Base-by-base conservation (phyloP, 2,797 vertebrate genomes). In the Pseudochromis fuscus region DNA sequence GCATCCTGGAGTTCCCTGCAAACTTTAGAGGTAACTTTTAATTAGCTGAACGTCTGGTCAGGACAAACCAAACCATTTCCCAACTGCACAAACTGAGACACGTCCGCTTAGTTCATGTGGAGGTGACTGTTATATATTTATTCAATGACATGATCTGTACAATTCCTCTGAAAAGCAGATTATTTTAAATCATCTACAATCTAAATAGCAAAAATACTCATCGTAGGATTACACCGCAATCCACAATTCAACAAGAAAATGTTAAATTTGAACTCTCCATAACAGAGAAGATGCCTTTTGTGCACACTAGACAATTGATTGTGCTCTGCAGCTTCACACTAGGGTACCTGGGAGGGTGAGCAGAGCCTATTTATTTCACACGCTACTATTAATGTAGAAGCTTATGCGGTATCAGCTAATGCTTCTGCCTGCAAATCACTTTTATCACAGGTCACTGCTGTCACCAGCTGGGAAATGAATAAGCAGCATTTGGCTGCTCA, bases 401-500 rank as follows among this genome's bases (percentile, higher is more conserved):
- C 37, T 24, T 27, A 23, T 53, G 48, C 25, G 50, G 27, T 55
- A 24, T 52, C 48, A 45, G 51, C 68, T 18, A 59, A 71, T 51
- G 52, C 40, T 50, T 33, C 56, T 49, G 51, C 60, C 28, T 40
- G 33, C 52, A 78, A 60, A 74, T 76, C 59, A 46, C 63, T 51
- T 75, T 72, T 16, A 75, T 76, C 58, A 49, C 70, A 48, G 67
- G 63, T 72, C 53, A 60, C 69, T 18, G 45, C 66, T 44, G 59
- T 77, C 62, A 65, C 38, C 80, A 78, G 68, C 80, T 67, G 65
- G 60, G 50, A 37, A 23, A 56, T 67, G 40, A 71, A 67, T 62
- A 48, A 68, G 51, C 46, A 63, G 24, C 63, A 40, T 63, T 67
- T 46, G 53, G 50, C 18, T 19, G 18, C 61, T 55, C 23, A 35